Conservation (phyloP, 2,113 vertebrate species). For the Machaerirhynchus nigripectus region DNA sequence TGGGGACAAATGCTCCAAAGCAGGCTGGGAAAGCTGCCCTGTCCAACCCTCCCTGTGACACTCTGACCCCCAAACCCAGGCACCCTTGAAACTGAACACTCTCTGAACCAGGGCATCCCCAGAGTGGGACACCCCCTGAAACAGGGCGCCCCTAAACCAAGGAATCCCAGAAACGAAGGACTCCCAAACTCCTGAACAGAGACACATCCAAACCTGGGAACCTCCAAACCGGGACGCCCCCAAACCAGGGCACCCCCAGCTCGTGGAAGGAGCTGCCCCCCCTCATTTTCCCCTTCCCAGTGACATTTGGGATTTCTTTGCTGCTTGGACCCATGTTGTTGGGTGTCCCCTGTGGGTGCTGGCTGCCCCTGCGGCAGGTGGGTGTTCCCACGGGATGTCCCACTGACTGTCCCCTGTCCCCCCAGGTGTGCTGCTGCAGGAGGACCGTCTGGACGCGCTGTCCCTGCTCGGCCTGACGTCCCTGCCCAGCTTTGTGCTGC, state of each 20-base stretch:
- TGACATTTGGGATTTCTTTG: background rate
- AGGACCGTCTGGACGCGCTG: constrained; percentile 88
- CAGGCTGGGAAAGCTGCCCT: accelerated
- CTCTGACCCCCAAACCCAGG: background rate
- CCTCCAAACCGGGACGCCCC: background rate
- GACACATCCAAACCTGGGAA: background rate
- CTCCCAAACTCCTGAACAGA: background rate
- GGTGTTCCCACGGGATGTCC: accelerated
- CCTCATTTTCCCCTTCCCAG: accelerated
- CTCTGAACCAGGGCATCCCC: background rate
- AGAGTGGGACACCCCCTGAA: background rate
- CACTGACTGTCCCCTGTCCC: background rate
- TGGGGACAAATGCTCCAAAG: background rate
- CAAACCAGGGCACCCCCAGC: background rate
- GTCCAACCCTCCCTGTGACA: background rate
- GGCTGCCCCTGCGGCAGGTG: accelerated
- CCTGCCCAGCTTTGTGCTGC: constrained; percentile 93
- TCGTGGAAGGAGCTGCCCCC: accelerated
- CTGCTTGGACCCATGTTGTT: accelerated
- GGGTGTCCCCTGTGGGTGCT: background rate
- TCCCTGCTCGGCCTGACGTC: constrained; percentile 92
- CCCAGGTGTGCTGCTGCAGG: constrained; percentile 89
- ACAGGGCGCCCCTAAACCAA: background rate
- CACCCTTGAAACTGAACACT: accelerated
- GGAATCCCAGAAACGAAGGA: background rate